phyloP scores from a whole-genome alignment of 2,888 invertebrate genomes.

The Maniola hyperantus region DNA sequence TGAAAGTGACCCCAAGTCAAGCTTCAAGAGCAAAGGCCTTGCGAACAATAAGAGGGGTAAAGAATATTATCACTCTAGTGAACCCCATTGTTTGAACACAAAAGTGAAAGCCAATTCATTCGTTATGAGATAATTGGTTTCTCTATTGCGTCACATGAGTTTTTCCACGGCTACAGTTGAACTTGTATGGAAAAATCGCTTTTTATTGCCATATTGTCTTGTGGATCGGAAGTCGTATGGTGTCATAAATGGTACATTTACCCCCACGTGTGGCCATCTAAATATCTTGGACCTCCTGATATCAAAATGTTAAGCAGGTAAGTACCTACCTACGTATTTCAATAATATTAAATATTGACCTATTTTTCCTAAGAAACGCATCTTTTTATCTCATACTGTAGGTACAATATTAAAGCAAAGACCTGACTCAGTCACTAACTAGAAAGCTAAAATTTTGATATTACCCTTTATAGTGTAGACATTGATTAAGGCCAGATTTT shows the following conservation, averaged over 20 bases:
- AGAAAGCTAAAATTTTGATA: too few relatives aligned
- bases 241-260: slow-evolving; percentile 16
- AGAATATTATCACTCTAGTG: slow-evolving; percentile 67
- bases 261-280: neutral
- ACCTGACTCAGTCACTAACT: too few relatives aligned
- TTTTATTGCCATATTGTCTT: slow-evolving; percentile 55
- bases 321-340: too few relatives aligned
- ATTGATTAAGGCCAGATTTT: too few relatives aligned
- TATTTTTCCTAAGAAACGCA: too few relatives aligned
- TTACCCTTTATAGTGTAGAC: too few relatives aligned
- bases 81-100: slow-evolving; percentile 74
- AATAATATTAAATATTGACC: too few relatives aligned
- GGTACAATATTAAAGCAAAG: too few relatives aligned
- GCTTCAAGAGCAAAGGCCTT: slow-evolving; percentile 40
- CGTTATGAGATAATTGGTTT: slow-evolving; percentile 79
- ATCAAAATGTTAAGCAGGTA: too few relatives aligned
- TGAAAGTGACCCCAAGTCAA: slow-evolving; percentile 40
- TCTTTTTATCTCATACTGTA: too few relatives aligned
- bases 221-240: slow-evolving; percentile 55
- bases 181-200: slow-evolving; percentile 54
- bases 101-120: slow-evolving; percentile 80
- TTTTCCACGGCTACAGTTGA: slow-evolving; percentile 74
- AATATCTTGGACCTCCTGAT: neutral
- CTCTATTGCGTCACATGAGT: slow-evolving; percentile 75
- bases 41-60: slow-evolving; percentile 62